These are phyloP conservation scores for Mola mola DNA, from an alignment of 2,113 vertebrate genomes.

Conservation along the genomic window DNA sequence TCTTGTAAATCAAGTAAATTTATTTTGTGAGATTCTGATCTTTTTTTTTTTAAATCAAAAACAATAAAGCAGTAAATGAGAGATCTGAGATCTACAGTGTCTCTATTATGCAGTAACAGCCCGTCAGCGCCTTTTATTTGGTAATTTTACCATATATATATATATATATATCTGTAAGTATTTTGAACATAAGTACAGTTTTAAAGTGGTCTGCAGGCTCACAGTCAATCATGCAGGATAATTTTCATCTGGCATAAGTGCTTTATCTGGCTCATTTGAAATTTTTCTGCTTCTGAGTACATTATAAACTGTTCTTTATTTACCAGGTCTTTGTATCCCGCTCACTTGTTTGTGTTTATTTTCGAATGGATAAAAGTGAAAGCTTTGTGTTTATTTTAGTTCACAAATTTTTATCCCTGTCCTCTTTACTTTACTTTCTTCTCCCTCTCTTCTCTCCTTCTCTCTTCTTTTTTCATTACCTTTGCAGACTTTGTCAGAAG, in stretches of 20 bases:
- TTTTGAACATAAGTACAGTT: slow-evolving; percentile 4
- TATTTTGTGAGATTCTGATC: too few relatives aligned
- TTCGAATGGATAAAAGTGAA: slow-evolving; percentile 7
- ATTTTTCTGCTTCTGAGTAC: not conserved
- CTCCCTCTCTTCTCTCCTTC: not conserved
- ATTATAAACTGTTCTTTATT: slow-evolving; percentile 16
- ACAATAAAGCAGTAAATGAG: too few relatives aligned
- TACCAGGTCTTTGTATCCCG: not conserved
- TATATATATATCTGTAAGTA: not conserved
- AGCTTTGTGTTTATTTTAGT: too few relatives aligned
- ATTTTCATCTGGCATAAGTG: not conserved
- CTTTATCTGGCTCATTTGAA: slow-evolving; percentile 19
- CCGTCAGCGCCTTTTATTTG: not conserved
- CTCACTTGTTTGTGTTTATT: slow-evolving; percentile 5
- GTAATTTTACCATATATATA: not conserved
- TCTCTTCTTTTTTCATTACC: not conserved
- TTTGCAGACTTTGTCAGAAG: not conserved
- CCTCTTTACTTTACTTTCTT: too few relatives aligned
- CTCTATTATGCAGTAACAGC: too few relatives aligned
- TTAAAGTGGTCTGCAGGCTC: slow-evolving; percentile 1
- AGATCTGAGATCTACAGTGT: too few relatives aligned
- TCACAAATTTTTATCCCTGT: too few relatives aligned
- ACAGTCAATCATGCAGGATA: slow-evolving; percentile 5
- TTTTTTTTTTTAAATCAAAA: too few relatives aligned
- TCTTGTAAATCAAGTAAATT: too few relatives aligned